phyloP scores from a whole-genome alignment of 2,113 vertebrate species.

The Indicator maculatus region DNA sequence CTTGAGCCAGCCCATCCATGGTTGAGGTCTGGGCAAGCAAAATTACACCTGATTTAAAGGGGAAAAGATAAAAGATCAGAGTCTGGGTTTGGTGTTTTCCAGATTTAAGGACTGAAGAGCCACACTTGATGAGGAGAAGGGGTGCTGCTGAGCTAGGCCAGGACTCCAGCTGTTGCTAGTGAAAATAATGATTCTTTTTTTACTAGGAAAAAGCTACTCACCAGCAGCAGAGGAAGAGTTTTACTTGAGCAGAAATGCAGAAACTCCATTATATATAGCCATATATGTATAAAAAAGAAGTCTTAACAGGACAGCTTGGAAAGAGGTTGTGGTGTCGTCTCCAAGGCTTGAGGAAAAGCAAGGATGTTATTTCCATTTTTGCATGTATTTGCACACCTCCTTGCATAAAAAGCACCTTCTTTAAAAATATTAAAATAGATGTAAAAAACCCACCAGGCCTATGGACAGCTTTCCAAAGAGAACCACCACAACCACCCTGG shows the following conservation, averaged over 20 bases:
- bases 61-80: neutral
- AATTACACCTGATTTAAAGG: neutral
- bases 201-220: neutral
- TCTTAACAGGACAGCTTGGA: neutral
- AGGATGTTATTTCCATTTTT: neutral
- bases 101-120: neutral
- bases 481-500: neutral
- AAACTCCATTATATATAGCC: neutral
- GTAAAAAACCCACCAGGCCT: neutral
- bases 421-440: neutral
- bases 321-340: neutral
- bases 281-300: neutral
- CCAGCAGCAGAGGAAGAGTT: neutral
- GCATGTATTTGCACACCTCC: neutral
- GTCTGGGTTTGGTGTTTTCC: neutral
- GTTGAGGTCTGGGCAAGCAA: rapidly evolving
- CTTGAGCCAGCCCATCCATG: neutral
- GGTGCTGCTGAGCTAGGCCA: neutral
- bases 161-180: constrained; percentile 27
- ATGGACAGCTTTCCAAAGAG: neutral
- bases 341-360: neutral
- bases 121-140: neutral
- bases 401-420: neutral
- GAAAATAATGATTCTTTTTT: constrained; percentile 23
- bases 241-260: neutral